Evolutionary conservation across 2,113 vertebrate genomes (phyloP), one percentile per base, ranked within the genome.

Genomic region (Eretmochelys imbricata): DNA sequence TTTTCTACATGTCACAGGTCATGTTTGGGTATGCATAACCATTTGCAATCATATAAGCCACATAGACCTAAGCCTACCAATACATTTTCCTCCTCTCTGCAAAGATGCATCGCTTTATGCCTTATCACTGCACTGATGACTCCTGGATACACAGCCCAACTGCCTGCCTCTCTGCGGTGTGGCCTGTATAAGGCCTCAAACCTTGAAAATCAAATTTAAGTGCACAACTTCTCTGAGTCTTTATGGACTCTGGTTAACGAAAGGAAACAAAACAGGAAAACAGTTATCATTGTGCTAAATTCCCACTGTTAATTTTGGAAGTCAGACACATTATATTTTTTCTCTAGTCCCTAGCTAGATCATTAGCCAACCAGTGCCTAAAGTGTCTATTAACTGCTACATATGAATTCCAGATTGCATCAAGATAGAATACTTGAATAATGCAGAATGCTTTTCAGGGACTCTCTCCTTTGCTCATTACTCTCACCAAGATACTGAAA

Each of bases 351-450:
- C 31, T 6, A 27, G 62, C 72, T 82, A 55, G 51, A 49, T 76
- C 80, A 83, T 89, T 83, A 76, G 17, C 62, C n/a, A 62, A 75
- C 12, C 10, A 50, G 5, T 29, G 14, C 38, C 27, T 31, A 27
- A 49, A 48, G 19, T 20, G 4, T 49, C 48, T 85, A n/a, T n/a
- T 46, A 69, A 88, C 75, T 80, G 42, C 55, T 29, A 78, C 1
- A 0, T 2, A 24, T 8, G 22, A 48, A 2, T 54, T 91, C 85
- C 46, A 53, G 49, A 76, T 16, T 89, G 11, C 0, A 5, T 7
- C 1, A 0, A 0, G 13, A 22, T 90, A 78, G 87, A 62, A 22
- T 9, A 83, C 20, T 7, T 48, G 8, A 0, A 0, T 3, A 46
- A 11, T 49, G 46, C 91, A 59, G 69, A 76, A 59, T 2, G 14